A percentile compares a stretch with the other conserved stretches of the same genome.
phyloP scores from a whole-genome alignment of 2,888 invertebrate species.

The Odontocolon sp. region DNA sequence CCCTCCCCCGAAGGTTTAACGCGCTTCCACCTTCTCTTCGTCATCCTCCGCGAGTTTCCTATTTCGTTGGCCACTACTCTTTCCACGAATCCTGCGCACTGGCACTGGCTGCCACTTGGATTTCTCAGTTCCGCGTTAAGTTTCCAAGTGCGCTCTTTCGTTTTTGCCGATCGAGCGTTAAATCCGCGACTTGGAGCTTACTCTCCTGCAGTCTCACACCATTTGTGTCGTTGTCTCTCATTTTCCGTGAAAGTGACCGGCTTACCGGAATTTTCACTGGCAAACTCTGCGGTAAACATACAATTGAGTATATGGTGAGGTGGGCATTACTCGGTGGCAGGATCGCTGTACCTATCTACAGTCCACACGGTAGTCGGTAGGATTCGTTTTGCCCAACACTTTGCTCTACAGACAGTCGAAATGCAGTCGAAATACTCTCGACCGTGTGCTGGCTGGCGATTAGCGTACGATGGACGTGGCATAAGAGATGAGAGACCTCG shows the following conservation, averaged over 20 bases:
- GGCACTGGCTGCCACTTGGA: not conserved
- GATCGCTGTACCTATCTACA: too few species aligned
- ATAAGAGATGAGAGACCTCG: conserved; percentile 34
- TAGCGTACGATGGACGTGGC: conserved; percentile 43
- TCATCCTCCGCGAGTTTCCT: not conserved
- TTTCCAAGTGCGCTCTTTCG: not conserved
- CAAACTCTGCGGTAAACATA: too few species aligned
- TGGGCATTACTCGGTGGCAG: too few species aligned
- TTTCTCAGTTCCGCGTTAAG: not conserved
- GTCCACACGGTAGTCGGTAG: not conserved
- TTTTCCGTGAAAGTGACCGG: not conserved
- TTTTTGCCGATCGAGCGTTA: conserved; percentile 8
- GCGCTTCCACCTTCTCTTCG: not conserved
- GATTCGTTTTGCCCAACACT: not conserved
- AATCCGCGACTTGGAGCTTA: not conserved
- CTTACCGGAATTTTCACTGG: not conserved
- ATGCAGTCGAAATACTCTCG: not conserved
- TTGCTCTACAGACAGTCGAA: not conserved
- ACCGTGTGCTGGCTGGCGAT: conserved; percentile 37
- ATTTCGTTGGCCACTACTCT: not conserved
- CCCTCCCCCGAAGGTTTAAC: conserved; percentile 14
- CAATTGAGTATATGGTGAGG: too few species aligned
- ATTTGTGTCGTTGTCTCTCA: not conserved
- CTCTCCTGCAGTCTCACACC: too few species aligned
- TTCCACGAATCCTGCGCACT: not conserved